Percentiles rank a stretch among this genome's conserved stretches.
These are phyloP conservation scores for Dolomedes plantarius DNA, from an alignment of 2,888 invertebrate genomes.

Conservation along the genomic window DNA sequence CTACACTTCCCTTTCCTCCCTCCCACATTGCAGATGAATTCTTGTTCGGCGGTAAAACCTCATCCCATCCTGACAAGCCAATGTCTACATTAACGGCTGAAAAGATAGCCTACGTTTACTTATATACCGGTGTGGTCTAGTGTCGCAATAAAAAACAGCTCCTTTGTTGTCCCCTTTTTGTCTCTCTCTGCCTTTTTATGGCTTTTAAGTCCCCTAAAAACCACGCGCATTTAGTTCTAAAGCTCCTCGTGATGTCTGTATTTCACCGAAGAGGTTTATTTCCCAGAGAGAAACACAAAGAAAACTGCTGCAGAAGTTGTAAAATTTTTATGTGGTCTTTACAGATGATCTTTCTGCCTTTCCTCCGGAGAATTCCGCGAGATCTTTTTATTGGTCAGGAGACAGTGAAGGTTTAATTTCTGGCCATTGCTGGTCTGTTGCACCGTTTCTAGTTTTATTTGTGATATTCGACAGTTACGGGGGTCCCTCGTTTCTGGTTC, in stretches of 20 bases:
- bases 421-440: slow-evolving; percentile 47
- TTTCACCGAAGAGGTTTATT: slow-evolving; percentile 35
- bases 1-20: too few species aligned
- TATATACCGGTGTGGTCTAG: slow-evolving; percentile 46
- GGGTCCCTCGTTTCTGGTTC: background rate
- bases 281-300: slow-evolving; percentile 15
- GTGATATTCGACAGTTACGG: slow-evolving; percentile 26
- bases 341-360: slow-evolving; percentile 66
- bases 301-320: slow-evolving; percentile 57
- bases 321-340: slow-evolving; percentile 70
- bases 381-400: slow-evolving; percentile 32
- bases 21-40: too few species aligned
- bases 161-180: slow-evolving; percentile 46
- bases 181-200: slow-evolving; percentile 51
- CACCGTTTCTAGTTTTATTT: slow-evolving; percentile 43
- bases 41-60: too few species aligned
- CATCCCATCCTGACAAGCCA: too few species aligned
- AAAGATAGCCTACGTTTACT: background rate
- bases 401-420: slow-evolving; percentile 53
- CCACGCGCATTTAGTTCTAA: slow-evolving; percentile 54
- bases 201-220: slow-evolving; percentile 54
- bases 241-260: slow-evolving; percentile 63
- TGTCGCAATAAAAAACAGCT: slow-evolving; percentile 56
- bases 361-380: slow-evolving; percentile 42
- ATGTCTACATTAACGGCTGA: too few species aligned